Percentiles rank a stretch among this genome's conserved stretches.
Conservation (phyloP, 2,888 invertebrate species). For the Scrobipalpa costella region DNA sequence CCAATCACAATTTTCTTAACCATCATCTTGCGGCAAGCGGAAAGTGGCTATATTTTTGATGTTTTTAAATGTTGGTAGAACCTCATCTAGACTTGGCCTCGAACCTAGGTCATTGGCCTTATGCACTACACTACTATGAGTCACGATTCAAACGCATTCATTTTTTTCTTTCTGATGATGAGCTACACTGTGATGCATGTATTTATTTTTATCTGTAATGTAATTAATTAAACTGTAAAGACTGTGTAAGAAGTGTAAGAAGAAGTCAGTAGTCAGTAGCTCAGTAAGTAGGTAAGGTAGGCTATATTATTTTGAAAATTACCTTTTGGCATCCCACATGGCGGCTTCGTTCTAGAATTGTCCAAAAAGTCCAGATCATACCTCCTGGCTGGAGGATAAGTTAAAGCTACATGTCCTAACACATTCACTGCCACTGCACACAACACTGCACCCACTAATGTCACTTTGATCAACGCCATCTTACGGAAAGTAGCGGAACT, state of each 20-base stretch:
- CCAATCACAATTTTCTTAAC: not conserved
- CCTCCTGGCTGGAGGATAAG: constrained; percentile 93
- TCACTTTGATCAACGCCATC: constrained; percentile 53
- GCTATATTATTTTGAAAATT: constrained; percentile 41
- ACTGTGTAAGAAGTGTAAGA: no score
- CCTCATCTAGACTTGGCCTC: not conserved
- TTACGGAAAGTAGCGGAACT: constrained; percentile 35
- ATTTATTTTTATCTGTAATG: no score
- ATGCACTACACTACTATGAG: not conserved
- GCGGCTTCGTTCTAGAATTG: constrained; percentile 92
- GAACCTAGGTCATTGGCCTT: not conserved
- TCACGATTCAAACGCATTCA: not conserved
- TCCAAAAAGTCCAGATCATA: constrained; percentile 96
- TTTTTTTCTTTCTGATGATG: not conserved
- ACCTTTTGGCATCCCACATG: constrained; percentile 98
- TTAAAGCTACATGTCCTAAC: constrained; percentile 89
- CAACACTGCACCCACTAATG: constrained; percentile 53
- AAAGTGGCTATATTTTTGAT: no score
- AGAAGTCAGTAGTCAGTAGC: no score
- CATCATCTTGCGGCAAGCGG: no score
- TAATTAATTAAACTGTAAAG: no score
- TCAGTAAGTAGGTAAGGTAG: not conserved
- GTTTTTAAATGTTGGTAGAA: no score
- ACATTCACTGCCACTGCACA: constrained; percentile 48
- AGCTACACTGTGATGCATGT: no score